Evolutionary conservation across 2,888 invertebrate genomes (phyloP).

Genomic region (Nomada ferruginata): DNA sequence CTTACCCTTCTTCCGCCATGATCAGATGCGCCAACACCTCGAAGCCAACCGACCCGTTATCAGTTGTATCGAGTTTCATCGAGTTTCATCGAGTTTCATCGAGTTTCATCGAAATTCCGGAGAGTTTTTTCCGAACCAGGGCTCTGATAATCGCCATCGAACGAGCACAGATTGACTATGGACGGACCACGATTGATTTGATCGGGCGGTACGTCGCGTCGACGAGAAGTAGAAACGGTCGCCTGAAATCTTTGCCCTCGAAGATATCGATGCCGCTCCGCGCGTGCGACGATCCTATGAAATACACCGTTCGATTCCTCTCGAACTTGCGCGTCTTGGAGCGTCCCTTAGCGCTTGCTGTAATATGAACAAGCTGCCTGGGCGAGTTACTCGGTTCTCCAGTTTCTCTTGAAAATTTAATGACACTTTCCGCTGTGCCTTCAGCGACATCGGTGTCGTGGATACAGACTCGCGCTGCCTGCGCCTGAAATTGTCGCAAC

Average conservation of each 20-base stretch:
- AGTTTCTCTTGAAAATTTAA: too few species aligned
- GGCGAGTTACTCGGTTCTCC: background rate
- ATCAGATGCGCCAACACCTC: background rate
- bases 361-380: background rate
- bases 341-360: background rate
- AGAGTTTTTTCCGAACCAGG: background rate
- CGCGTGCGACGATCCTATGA: too few species aligned
- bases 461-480: too few species aligned
- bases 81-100: constrained; percentile 20
- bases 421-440: background rate
- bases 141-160: background rate
- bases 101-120: background rate
- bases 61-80: constrained; percentile 8
- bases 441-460: background rate
- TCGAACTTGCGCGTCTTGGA: too few species aligned
- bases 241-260: background rate
- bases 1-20: constrained; percentile 21
- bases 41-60: constrained; percentile 21
- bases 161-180: too few species aligned
- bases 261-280: too few species aligned
- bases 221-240: background rate
- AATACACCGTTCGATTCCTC: too few species aligned
- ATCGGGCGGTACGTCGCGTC: too few species aligned
- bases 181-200: background rate
- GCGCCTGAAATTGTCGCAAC: background rate